phyloP scores from a whole-genome alignment of 2,797 vertebrate species.

The Sebastes taczanowskii region DNA sequence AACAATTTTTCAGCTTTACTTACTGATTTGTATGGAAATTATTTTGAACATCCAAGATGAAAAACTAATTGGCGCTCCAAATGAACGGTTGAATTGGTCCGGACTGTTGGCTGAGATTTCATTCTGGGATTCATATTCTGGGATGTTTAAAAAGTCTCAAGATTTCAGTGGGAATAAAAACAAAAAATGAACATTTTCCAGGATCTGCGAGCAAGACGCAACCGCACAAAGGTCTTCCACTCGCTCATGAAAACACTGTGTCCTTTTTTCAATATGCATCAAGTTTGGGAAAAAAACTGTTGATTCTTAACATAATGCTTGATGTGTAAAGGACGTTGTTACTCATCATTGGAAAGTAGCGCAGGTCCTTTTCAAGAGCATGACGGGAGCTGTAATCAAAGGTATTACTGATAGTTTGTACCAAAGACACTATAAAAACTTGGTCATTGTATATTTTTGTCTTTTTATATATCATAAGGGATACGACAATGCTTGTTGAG shows the following conservation, averaged over 20 bases:
- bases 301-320: background rate
- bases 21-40: background rate
- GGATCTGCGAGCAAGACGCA: background rate
- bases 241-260: background rate
- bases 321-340: background rate
- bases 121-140: background rate
- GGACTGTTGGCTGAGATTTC: background rate
- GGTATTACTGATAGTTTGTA: slow-evolving; percentile 60
- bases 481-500: slow-evolving; percentile 47
- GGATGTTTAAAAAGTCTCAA: background rate
- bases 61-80: background rate
- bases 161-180: background rate
- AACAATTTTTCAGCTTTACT: background rate
- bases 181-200: background rate
- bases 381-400: slow-evolving; percentile 51
- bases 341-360: background rate
- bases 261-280: background rate
- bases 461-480: slow-evolving; percentile 71
- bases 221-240: background rate
- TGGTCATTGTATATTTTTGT: slow-evolving; percentile 70
- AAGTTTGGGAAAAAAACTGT: background rate
- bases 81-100: background rate
- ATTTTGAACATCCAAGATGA: background rate
- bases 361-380: background rate
- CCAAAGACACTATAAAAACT: slow-evolving; percentile 77